Base-by-base conservation (phyloP, 2,797 vertebrate species). In the Chaunax sp. region DNA sequence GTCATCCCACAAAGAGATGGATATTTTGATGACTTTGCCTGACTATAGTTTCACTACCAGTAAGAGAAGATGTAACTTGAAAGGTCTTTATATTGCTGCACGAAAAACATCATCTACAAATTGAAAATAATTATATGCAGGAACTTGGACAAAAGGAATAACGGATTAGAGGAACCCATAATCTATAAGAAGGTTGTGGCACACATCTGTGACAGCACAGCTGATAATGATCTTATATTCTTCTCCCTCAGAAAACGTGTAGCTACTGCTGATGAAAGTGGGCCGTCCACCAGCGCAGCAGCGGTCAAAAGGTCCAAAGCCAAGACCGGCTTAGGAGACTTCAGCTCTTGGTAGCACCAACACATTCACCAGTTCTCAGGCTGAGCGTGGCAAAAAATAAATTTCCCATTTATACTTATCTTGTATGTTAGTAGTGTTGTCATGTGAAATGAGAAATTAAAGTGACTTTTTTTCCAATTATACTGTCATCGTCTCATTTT, bases 271-370 rank as follows among this genome's bases (percentile, higher is more conserved):
- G 90, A 87, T 10, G 94, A 95, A 2, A 89, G 91, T 0, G 94
- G 91, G 3, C 95, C 96, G 0, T 97, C 96, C 18, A 97, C 95
- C 83, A 98, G 96, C 20, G 83, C 90, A 20, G 61, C 61, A 0
- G 47, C 58, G 1, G 60, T 81, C 33, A 92, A 75, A 8, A 96
- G 96, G 86, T 69, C 87, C 75, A 97, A 94, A 84, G 94, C 93
- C 47, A 95, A 92, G 70, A 77, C 81, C 0, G 90, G 92, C 58
- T 96, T 98, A 0, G 94, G 95, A 66, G 96, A 99, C 89, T 99
- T 99, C 90, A 99, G 97, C 89, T 96, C 96, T 54, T 99, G 98
- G 98, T 99, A 96, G 94, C 77, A 2, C 51, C 11, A 28, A 52
- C 26, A 15, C 18, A n/a, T 8, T 12, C 14, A 49, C 7, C 47